phyloP scores from a whole-genome alignment of 2,888 invertebrate species.

The Harpalus rubripes region DNA sequence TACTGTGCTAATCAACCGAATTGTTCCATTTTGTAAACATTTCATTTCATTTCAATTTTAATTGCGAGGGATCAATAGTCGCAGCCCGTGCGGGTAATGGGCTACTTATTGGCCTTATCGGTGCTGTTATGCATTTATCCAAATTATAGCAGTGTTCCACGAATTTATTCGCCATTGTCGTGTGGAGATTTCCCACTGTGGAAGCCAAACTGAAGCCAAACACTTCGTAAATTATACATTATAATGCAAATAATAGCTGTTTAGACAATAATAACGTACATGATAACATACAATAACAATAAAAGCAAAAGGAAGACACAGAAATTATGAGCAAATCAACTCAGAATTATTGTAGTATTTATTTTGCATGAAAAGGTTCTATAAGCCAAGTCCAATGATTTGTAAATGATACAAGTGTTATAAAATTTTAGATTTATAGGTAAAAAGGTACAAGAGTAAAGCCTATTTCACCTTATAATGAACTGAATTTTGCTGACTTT shows the following conservation, averaged over 20 bases:
- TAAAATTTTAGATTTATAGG: too few relatives aligned
- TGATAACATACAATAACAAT: background rate
- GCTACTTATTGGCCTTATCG: slow-evolving; percentile 52
- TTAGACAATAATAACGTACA: background rate
- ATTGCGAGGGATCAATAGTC: background rate
- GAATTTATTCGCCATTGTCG: slow-evolving; percentile 39
- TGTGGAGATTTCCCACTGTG: background rate
- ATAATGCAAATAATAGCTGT: slow-evolving; percentile 8
- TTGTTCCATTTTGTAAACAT: slow-evolving; percentile 3
- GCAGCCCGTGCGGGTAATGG: slow-evolving; percentile 8
- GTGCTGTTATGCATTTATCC: slow-evolving; percentile 33
- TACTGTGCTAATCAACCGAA: background rate
- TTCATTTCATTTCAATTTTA: slow-evolving; percentile 1
- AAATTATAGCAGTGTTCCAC: slow-evolving; percentile 19
- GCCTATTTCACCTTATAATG: too few relatives aligned
- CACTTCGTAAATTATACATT: slow-evolving; percentile 12
- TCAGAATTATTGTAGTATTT: too few relatives aligned
- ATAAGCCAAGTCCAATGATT: too few relatives aligned
- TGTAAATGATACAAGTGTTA: too few relatives aligned
- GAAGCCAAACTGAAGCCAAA: background rate
- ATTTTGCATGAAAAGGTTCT: too few relatives aligned
- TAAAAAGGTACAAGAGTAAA: too few relatives aligned
- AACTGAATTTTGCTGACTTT: too few relatives aligned
- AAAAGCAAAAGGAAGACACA: too few relatives aligned
- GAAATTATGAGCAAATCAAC: too few relatives aligned